phyloP scores from a whole-genome alignment of 2,113 vertebrate genomes.

The Ginglymostoma cirratum region DNA sequence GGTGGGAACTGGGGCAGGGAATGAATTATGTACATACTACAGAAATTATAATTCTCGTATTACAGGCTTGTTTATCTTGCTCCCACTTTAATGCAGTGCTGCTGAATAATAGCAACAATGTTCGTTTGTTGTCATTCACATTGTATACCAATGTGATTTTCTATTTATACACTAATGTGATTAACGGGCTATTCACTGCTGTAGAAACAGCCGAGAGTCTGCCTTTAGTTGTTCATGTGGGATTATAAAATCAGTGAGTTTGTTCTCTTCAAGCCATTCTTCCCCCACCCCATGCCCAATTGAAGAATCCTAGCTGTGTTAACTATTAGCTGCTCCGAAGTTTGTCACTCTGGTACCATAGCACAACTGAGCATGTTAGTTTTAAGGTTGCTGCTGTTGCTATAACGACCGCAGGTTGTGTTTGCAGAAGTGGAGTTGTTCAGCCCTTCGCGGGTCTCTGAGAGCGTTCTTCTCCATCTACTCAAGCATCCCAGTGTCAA shows the following conservation, averaged over 20 bases:
- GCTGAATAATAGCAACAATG: not conserved
- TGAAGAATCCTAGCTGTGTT: not conserved
- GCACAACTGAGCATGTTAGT: not conserved
- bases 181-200: not conserved
- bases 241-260: not conserved
- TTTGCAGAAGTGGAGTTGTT: slow-evolving; percentile 79
- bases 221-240: not conserved
- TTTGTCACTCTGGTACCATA: not conserved
- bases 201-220: not conserved
- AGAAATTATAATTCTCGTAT: not conserved
- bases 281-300: not conserved
- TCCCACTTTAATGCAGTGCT: not conserved
- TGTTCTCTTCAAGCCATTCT: not conserved
- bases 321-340: not conserved
- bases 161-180: not conserved
- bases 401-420: slow-evolving; percentile 34
- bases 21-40: not conserved
- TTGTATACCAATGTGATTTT: not conserved
- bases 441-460: slow-evolving; percentile 67
- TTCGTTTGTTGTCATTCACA: not conserved
- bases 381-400: not conserved
- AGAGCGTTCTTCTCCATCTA: slow-evolving; percentile 78
- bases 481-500: slow-evolving; percentile 81
- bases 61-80: not conserved
- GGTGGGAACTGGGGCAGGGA: not conserved